phyloP scores from a whole-genome alignment of 2,113 vertebrate species.

The Mobula hypostoma region DNA sequence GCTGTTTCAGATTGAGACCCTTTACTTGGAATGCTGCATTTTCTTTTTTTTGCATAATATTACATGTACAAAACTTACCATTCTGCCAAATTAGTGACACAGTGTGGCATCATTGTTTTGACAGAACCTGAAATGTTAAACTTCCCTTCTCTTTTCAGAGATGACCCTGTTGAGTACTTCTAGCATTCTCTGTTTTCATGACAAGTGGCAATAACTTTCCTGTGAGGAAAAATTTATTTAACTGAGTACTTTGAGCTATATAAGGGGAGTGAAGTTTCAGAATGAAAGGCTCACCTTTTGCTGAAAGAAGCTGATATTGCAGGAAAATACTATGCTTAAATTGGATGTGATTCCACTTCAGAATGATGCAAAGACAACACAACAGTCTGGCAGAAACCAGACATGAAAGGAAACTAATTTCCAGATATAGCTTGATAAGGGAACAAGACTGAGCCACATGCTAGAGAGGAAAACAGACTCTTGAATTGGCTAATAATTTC shows the following conservation, averaged over 20 bases:
- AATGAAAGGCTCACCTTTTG: background rate
- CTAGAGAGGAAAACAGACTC: background rate
- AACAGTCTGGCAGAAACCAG: background rate
- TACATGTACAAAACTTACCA: background rate
- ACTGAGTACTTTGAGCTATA: background rate
- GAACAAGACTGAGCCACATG: background rate
- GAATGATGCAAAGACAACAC: background rate
- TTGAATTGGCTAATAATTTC: background rate
- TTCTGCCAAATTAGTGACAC: background rate
- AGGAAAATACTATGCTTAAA: background rate
- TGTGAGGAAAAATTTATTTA: background rate
- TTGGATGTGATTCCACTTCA: background rate
- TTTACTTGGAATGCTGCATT: no score
- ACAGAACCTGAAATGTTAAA: no score
- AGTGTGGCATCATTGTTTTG: background rate
- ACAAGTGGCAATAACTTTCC: background rate
- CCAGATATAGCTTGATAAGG: background rate
- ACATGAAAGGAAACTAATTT: background rate
- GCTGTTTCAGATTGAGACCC: no score
- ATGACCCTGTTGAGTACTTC: no score
- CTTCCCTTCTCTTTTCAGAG: no score
- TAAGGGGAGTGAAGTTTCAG: background rate
- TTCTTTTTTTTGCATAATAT: background rate
- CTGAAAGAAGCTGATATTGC: background rate
- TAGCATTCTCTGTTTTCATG: no score